Evolutionary conservation across 2,113 vertebrate genomes (phyloP).

Genomic region (Alces alces): DNA sequence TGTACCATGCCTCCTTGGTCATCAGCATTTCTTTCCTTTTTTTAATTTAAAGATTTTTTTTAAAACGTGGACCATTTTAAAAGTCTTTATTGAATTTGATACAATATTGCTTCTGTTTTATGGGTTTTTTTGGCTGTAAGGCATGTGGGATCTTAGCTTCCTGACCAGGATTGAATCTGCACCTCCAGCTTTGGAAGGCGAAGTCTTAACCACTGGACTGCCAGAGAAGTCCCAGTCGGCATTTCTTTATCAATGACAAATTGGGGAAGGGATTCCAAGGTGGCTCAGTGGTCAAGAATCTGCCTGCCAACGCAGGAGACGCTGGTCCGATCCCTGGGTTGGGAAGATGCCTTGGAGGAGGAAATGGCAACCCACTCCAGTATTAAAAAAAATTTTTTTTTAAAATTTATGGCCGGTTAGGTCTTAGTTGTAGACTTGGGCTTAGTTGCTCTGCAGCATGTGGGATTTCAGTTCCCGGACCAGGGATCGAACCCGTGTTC

Average conservation of each 20-base stretch:
- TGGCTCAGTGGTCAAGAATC: neutral
- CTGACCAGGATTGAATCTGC: neutral
- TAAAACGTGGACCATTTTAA: neutral
- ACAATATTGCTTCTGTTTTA: neutral
- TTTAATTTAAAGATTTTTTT: neutral
- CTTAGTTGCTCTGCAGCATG: neutral
- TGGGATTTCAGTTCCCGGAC: neutral
- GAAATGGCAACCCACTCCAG: neutral
- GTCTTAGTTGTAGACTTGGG: neutral
- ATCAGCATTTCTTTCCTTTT: neutral
- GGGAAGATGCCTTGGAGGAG: neutral
- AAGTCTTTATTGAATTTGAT: neutral
- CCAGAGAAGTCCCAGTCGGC: neutral
- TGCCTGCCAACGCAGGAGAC: neutral
- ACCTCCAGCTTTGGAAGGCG: neutral
- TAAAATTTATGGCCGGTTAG: neutral
- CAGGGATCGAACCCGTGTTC: neutral
- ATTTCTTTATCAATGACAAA: neutral
- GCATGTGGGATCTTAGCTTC: neutral
- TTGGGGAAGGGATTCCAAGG: neutral
- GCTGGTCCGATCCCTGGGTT: neutral
- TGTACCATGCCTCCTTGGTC: neutral
- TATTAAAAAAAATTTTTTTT: neutral
- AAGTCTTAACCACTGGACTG: neutral
- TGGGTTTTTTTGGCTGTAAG: neutral